A percentile compares a stretch with the other conserved stretches of the same genome.
Evolutionary conservation across 1,140 invertebrate species (phyloP).

Genomic region (Oedothorax gibbosus): DNA sequence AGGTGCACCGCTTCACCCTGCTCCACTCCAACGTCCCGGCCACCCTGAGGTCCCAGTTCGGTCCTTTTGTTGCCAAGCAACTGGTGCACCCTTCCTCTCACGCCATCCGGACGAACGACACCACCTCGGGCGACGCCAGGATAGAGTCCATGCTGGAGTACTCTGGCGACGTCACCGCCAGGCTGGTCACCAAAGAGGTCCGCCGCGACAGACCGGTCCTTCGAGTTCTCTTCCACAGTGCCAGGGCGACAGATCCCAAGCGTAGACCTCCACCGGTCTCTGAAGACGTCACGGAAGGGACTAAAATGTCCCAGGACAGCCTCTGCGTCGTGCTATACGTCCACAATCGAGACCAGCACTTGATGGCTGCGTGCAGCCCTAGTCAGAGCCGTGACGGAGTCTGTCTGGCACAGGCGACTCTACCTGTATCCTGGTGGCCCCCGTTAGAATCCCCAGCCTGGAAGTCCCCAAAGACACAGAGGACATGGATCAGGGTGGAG

Average conservation of each 20-base stretch:
- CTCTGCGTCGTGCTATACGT: slow-evolving; percentile 75
- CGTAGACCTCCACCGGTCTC: slow-evolving; percentile 68
- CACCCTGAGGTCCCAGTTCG: slow-evolving; percentile 88
- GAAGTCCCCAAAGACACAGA: slow-evolving; percentile 75
- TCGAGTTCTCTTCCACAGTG: slow-evolving; percentile 84
- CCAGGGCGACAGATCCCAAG: slow-evolving; percentile 68
- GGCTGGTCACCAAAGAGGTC: slow-evolving; percentile 85
- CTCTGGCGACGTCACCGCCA: slow-evolving; percentile 87
- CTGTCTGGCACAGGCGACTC: slow-evolving; percentile 82
- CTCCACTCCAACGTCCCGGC: slow-evolving; percentile 87
- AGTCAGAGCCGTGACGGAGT: slow-evolving; percentile 86
- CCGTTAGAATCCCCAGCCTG: slow-evolving; percentile 61
- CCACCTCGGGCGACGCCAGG: slow-evolving; percentile 64
- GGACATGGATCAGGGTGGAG: slow-evolving; percentile 78
- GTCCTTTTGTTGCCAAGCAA: slow-evolving; percentile 92
- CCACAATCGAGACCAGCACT: slow-evolving; percentile 71
- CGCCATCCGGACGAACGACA: slow-evolving; percentile 63
- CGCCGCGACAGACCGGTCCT: slow-evolving; percentile 87
- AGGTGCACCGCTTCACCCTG: slow-evolving; percentile 77
- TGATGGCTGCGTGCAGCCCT: slow-evolving; percentile 86
- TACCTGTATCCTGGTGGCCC: slow-evolving; percentile 91
- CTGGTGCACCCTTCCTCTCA: slow-evolving; percentile 90
- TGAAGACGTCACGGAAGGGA: slow-evolving; percentile 13
- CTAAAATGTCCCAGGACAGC: slow-evolving; percentile 63
- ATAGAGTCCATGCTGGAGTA: slow-evolving; percentile 58